Evolutionary conservation across 2,797 vertebrate species (phyloP).

Genomic region (Podargus strigoides): DNA sequence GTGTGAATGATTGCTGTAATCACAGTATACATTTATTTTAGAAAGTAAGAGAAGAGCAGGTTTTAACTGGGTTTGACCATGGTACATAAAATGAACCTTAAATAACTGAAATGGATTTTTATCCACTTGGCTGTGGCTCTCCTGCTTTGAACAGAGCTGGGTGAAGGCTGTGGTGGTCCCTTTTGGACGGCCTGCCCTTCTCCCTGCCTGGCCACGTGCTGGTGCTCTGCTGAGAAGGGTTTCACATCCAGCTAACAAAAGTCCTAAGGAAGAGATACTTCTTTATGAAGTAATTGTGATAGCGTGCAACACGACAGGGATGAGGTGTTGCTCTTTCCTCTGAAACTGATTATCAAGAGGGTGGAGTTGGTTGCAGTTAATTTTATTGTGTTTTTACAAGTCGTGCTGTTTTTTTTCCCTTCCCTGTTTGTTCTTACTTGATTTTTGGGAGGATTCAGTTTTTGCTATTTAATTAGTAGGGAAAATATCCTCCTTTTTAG

Average conservation of each 20-base stretch:
- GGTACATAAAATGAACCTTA: neutral
- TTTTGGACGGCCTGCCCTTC: neutral
- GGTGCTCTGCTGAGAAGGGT: neutral
- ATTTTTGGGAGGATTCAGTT: slow-evolving; percentile 69
- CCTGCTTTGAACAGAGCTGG: neutral
- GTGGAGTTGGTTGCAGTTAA: slow-evolving; percentile 48
- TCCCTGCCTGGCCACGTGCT: neutral
- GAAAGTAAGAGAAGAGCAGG: neutral
- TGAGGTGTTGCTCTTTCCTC: slow-evolving; percentile 32
- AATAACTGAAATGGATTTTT: neutral
- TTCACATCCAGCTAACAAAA: neutral
- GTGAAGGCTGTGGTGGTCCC: neutral
- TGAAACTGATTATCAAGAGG: slow-evolving; percentile 37
- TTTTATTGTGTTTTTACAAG: slow-evolving; percentile 51
- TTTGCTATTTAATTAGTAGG: slow-evolving; percentile 72
- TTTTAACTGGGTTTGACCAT: neutral
- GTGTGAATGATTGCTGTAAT: neutral
- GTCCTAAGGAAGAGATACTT: neutral
- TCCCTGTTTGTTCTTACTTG: slow-evolving; percentile 67
- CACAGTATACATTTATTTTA: neutral
- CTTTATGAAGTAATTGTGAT: neutral
- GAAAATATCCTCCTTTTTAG: slow-evolving; percentile 53
- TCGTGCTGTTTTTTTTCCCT: neutral
- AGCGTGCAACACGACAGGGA: neutral
- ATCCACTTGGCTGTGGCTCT: neutral